Evolutionary conservation across 1,140 invertebrate species (phyloP).

Genomic region (Gryon sp.): DNA sequence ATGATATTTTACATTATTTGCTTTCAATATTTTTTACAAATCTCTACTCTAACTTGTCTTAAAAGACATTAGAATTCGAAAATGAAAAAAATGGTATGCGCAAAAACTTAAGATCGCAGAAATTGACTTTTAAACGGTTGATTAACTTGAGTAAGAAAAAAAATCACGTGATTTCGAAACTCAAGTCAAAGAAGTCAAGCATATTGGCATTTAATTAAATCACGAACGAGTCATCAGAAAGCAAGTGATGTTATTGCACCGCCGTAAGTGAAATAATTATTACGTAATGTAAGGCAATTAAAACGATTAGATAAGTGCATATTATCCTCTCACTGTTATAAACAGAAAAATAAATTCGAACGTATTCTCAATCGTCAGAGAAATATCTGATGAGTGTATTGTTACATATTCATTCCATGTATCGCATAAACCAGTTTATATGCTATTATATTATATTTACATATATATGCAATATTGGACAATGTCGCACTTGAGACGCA

Average conservation of each 20-base stretch:
- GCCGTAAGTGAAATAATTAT: constrained; percentile 48
- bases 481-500: constrained; percentile 41
- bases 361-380: constrained; percentile 5
- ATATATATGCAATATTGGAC: constrained; percentile 43
- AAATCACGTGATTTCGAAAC: too few relatives aligned
- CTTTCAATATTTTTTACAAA: too few relatives aligned
- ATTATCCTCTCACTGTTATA: constrained; percentile 18
- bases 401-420: constrained; percentile 36
- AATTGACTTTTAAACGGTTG: too few relatives aligned
- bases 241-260: constrained; percentile 46
- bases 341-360: constrained; percentile 49
- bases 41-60: too few relatives aligned
- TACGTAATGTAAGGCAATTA: constrained; percentile 46
- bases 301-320: constrained; percentile 45
- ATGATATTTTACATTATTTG: too few relatives aligned
- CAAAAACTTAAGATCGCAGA: too few relatives aligned
- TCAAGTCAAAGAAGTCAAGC: background rate
- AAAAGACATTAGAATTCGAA: too few relatives aligned
- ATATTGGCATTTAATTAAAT: background rate
- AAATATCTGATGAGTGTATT: constrained; percentile 21
- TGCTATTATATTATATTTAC: constrained; percentile 15
- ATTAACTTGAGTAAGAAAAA: too few relatives aligned
- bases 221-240: constrained; percentile 24
- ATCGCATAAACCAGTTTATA: constrained; percentile 57
- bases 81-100: too few relatives aligned